phyloP scores from a whole-genome alignment of 1,140 invertebrate species.

The Manduca sexta region DNA sequence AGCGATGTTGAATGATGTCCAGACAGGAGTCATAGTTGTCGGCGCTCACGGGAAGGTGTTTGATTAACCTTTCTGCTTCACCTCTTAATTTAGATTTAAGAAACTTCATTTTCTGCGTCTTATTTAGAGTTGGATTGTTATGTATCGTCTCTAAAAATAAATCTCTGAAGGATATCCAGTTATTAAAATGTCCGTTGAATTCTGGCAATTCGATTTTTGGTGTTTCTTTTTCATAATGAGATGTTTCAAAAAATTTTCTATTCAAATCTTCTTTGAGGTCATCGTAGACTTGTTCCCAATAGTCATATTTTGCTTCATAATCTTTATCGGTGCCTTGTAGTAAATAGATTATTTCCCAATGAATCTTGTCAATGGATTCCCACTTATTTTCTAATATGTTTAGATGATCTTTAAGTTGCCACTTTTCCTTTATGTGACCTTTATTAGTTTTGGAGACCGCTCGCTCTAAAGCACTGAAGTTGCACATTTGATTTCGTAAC shows the following conservation, averaged over 20 bases:
- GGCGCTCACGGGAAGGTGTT: constrained; percentile 14
- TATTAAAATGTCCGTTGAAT: constrained; percentile 3
- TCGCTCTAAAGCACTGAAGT: constrained; percentile 11
- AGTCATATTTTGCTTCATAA: constrained; percentile 1
- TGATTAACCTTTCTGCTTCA: constrained; percentile 17
- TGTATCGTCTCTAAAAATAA: constrained; percentile 8
- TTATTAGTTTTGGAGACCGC: constrained; percentile 1
- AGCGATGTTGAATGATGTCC: too few relatives aligned
- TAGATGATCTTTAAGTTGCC: constrained; percentile 12
- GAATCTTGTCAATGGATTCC: constrained; percentile 9
- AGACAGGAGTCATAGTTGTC: constrained; percentile 6
- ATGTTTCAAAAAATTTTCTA: neutral
- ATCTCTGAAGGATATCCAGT: constrained; percentile 9
- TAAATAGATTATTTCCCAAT: constrained; percentile 15
- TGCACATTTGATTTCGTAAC: too few relatives aligned
- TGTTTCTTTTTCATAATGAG: neutral
- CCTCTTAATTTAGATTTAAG: constrained; percentile 14
- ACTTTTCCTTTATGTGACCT: constrained; percentile 3
- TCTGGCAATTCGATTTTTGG: constrained; percentile 3
- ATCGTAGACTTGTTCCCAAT: constrained; percentile 4
- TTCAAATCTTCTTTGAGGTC: neutral
- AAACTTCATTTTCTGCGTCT: constrained; percentile 12
- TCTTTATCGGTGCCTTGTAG: neutral
- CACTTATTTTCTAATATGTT: constrained; percentile 7
- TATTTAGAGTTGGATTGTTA: constrained; percentile 3